Percentiles rank a stretch among this genome's conserved stretches.
These are phyloP conservation scores for Ganaspis brasiliensis DNA, from an alignment of 2,888 invertebrate genomes.

Conservation along the genomic window DNA sequence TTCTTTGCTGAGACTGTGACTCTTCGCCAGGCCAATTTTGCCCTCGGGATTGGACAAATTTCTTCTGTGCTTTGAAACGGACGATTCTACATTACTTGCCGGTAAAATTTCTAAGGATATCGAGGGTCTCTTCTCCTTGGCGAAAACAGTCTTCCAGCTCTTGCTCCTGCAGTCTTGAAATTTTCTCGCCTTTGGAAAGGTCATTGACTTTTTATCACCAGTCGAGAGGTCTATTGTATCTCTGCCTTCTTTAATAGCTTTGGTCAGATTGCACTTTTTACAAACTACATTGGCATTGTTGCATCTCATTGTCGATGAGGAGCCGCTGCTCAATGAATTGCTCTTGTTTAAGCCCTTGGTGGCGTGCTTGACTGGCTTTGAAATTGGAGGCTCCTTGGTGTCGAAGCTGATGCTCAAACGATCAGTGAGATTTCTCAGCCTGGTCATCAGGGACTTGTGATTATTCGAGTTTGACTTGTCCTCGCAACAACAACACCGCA, in stretches of 20 bases:
- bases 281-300: slow-evolving; percentile 65
- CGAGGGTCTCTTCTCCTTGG: slow-evolving; percentile 77
- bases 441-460: slow-evolving; percentile 81
- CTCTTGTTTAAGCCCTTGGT: slow-evolving; percentile 71
- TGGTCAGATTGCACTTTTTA: slow-evolving; percentile 73
- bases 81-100: slow-evolving; percentile 56
- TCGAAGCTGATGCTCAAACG: slow-evolving; percentile 82
- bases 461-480: slow-evolving; percentile 74
- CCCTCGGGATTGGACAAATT: slow-evolving; percentile 77
- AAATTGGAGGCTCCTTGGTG: slow-evolving; percentile 76
- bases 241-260: slow-evolving; percentile 63
- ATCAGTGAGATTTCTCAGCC: slow-evolving; percentile 83
- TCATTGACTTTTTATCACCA: slow-evolving; percentile 77
- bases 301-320: slow-evolving; percentile 58
- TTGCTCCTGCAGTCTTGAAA: slow-evolving; percentile 75
- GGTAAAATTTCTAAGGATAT: slow-evolving; percentile 75
- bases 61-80: slow-evolving; percentile 70
- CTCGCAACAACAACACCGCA: slow-evolving; percentile 70
- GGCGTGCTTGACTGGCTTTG: slow-evolving; percentile 64
- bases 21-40: slow-evolving; percentile 58
- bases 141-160: slow-evolving; percentile 77
- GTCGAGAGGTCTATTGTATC: slow-evolving; percentile 65
- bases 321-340: slow-evolving; percentile 68
- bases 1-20: slow-evolving; percentile 47
- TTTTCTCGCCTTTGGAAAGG: slow-evolving; percentile 75